Percentiles rank a stretch among this genome's conserved stretches.
Evolutionary conservation across 64 coral and sea anemone species (phyloP).

Genomic region (Montipora capricornis): DNA sequence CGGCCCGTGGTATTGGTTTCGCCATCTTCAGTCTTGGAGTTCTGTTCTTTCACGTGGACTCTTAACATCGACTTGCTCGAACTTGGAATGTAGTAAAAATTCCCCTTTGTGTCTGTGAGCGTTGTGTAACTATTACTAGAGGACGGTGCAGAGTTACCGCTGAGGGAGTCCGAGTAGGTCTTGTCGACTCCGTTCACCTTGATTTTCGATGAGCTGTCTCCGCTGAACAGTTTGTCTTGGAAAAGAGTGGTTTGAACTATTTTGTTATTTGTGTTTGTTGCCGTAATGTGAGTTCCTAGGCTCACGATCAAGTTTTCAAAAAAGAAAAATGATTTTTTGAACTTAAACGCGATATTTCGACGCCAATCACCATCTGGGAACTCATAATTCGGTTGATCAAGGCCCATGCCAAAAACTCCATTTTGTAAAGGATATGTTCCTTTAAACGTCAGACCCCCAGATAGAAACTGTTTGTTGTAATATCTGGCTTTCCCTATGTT

Average conservation of each 20-base stretch:
- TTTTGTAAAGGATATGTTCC: constrained; percentile 26
- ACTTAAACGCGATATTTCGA: constrained; percentile 13
- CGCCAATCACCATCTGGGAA: neutral
- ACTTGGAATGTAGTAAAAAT: constrained; percentile 66
- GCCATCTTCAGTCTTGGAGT: neutral
- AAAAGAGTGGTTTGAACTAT: constrained; percentile 72
- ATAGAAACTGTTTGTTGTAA: constrained; percentile 13
- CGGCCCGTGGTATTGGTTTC: neutral
- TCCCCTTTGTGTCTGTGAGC: constrained; percentile 25
- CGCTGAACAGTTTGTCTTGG: constrained; percentile 65
- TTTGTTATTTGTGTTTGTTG: neutral
- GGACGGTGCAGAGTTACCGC: neutral
- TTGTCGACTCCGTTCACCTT: neutral
- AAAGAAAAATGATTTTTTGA: constrained; percentile 88
- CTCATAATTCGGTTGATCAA: constrained; percentile 57
- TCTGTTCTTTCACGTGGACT: neutral
- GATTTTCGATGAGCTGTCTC: neutral
- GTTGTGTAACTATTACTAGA: neutral
- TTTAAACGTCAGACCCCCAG: constrained; percentile 62
- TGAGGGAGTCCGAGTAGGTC: neutral
- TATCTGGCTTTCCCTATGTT: constrained; percentile 30
- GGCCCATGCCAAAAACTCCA: constrained; percentile 86
- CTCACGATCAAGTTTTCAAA: constrained; percentile 65
- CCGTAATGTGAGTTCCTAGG: constrained; percentile 67
- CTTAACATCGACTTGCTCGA: neutral